A percentile compares a stretch with the other conserved stretches of the same genome.
These are phyloP conservation scores for Perithous albicinctus DNA, from an alignment of 2,888 invertebrate species.

Conservation along the genomic window DNA sequence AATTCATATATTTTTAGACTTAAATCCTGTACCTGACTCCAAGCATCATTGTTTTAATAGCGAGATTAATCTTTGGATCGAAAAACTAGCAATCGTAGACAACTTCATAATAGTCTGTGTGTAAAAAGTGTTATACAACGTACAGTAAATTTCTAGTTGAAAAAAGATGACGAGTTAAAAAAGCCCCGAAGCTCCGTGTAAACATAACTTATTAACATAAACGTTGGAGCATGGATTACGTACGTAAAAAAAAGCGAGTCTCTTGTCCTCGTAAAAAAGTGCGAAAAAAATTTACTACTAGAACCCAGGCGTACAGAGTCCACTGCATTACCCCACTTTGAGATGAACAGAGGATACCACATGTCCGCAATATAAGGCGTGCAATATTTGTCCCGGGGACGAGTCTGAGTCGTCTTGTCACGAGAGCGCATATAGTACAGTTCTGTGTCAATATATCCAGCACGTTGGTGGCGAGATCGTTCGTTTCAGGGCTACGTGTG, in stretches of 20 bases:
- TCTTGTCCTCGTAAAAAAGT: not conserved
- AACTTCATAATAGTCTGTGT: not conserved
- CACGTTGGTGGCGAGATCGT: conserved; percentile 30
- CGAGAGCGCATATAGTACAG: conserved; percentile 58
- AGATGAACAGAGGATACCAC: conserved; percentile 26
- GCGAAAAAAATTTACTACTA: conserved; percentile 30
- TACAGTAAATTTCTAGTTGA: not conserved
- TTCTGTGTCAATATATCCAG: conserved; percentile 73
- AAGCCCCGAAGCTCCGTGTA: not conserved
- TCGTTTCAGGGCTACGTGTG: conserved; percentile 21
- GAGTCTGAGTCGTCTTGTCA: conserved; percentile 53
- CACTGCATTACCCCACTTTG: conserved; percentile 63
- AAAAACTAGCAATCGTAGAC: not conserved
- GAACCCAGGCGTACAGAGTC: conserved; percentile 5
- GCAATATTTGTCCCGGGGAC: conserved; percentile 70
- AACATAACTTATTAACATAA: conserved; percentile 25
- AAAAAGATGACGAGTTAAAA: not conserved
- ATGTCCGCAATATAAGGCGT: conserved; percentile 52
- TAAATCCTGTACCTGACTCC: not conserved
- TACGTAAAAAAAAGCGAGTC: conserved; percentile 2
- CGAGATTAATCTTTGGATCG: not conserved
- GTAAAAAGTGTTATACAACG: not conserved
- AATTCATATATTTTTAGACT: not conserved
- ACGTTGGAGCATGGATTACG: not conserved
- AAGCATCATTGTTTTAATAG: not conserved